A percentile compares a stretch with the other conserved stretches of the same genome.
phyloP scores from a whole-genome alignment of 2,113 vertebrate genomes.

The Myrmophylax atrothorax region DNA sequence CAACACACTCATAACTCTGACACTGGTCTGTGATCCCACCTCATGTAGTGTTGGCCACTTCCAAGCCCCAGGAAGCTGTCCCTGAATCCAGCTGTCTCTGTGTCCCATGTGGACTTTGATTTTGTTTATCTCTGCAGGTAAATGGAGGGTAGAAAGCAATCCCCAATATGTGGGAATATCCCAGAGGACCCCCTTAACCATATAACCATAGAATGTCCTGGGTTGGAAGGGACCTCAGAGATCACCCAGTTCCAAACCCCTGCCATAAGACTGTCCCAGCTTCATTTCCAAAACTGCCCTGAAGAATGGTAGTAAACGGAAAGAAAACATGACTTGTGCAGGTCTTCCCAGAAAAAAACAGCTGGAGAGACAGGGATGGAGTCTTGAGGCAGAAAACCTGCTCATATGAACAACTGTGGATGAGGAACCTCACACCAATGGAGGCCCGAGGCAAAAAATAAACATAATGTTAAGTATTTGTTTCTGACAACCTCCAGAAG shows the following conservation, averaged over 20 bases:
- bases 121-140: not conserved
- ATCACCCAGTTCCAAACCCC: not conserved
- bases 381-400: not conserved
- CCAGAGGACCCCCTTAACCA: not conserved
- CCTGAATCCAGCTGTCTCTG: not conserved
- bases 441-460: not conserved
- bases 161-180: fast-evolving
- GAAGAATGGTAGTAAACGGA: not conserved
- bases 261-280: not conserved
- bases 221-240: not conserved
- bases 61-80: not conserved
- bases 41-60: not conserved
- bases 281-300: not conserved
- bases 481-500: not conserved
- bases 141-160: not conserved
- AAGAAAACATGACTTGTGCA: not conserved
- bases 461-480: no score
- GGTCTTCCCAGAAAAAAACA: not conserved
- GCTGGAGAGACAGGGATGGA: not conserved
- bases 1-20: not conserved
- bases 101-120: not conserved
- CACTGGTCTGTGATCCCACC: not conserved
- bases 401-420: not conserved
- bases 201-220: not conserved
- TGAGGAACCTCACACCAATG: not conserved